A percentile compares a stretch with the other conserved stretches of the same genome.
Conservation (phyloP, 35 echinoderm and acorn worm genomes). For the Diadema setosum region DNA sequence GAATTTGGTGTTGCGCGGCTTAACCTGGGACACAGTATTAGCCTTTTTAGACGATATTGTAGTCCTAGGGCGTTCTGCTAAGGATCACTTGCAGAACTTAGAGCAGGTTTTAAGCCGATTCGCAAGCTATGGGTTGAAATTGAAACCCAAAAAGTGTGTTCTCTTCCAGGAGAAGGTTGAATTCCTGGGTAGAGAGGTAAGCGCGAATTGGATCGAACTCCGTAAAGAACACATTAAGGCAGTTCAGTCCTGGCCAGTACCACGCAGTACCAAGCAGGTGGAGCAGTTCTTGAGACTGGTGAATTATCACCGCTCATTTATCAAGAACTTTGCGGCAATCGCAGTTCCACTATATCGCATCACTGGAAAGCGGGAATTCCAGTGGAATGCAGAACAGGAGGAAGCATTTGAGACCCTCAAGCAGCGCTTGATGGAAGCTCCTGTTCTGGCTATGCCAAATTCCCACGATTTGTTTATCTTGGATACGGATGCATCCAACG, state of each 20-base stretch:
- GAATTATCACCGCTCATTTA: conserved; percentile 48
- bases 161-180: conserved; percentile 18
- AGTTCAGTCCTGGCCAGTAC: conserved; percentile 21
- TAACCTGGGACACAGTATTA: no score
- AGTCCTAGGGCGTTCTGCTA: no score
- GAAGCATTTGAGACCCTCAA: conserved; percentile 21
- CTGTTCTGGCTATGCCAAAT: conserved; percentile 46
- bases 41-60: no score
- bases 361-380: conserved; percentile 18
- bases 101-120: neutral
- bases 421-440: neutral
- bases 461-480: neutral
- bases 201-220: neutral
- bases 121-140: neutral
- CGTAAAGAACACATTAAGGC: neutral
- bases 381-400: conserved; percentile 14
- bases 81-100: conserved; percentile 36
- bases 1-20: no score
- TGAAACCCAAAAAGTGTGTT: conserved; percentile 49
- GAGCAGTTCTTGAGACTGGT: conserved; percentile 47
- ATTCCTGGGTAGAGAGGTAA: conserved; percentile 1
- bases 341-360: conserved; percentile 34
- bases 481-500: conserved; percentile 16
- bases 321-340: conserved; percentile 20
- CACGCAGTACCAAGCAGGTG: neutral